These are phyloP conservation scores for Hartigia nigra DNA, from an alignment of 2,888 invertebrate species.

Conservation along the genomic window DNA sequence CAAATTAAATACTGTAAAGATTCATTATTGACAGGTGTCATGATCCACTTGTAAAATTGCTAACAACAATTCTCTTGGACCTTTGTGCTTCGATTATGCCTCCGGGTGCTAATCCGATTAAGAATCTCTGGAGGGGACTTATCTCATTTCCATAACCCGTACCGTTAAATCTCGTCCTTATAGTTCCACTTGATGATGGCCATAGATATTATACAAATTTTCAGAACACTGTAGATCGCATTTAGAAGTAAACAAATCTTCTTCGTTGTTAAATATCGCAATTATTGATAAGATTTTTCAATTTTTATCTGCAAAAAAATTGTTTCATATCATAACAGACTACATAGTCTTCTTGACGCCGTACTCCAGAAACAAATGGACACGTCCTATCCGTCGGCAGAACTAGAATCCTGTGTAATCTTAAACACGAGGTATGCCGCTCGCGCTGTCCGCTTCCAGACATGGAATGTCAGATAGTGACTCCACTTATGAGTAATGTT, in stretches of 20 bases:
- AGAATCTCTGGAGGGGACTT: not conserved
- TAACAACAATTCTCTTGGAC: conserved; percentile 27
- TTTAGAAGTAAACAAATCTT: not conserved
- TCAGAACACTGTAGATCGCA: not conserved
- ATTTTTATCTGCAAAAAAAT: not conserved
- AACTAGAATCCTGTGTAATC: not conserved
- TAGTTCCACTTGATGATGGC: not conserved
- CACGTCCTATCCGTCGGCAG: not conserved
- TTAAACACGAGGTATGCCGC: conserved; percentile 4
- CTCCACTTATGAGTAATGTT: conserved; percentile 6
- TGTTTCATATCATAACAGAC: not conserved
- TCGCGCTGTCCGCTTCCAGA: conserved; percentile 6
- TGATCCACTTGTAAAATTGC: conserved; percentile 38
- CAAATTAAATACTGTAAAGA: not conserved
- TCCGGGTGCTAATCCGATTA: conserved; percentile 30
- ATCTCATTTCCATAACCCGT: conserved; percentile 12
- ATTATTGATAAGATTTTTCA: not conserved
- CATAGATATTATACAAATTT: not conserved
- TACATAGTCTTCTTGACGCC: not conserved
- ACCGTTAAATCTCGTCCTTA: not conserved
- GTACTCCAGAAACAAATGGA: not conserved
- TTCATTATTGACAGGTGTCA: conserved; percentile 35
- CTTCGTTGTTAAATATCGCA: not conserved
- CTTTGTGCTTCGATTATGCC: conserved; percentile 30
- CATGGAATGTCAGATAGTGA: conserved; percentile 5